Percentiles rank a stretch among this genome's conserved stretches.
Conservation (phyloP, 2,888 invertebrate species). For the Drosophila mimica region DNA sequence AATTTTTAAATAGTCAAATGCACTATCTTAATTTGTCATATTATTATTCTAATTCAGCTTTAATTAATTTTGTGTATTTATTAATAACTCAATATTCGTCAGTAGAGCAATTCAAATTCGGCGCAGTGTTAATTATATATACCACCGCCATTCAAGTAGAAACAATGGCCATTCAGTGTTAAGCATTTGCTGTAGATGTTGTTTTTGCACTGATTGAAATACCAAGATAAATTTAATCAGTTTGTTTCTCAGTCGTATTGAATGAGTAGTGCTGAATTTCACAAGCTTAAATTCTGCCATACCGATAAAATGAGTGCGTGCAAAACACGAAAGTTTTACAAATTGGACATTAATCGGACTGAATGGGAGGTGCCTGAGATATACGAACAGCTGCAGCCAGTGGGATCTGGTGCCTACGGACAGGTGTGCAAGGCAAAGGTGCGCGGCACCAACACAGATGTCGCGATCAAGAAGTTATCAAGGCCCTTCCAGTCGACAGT, state of each 20-base stretch:
- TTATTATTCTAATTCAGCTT: not conserved
- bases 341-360: slow-evolving; percentile 97
- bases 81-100: not conserved
- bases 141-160: slow-evolving; percentile 7
- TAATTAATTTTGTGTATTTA: not conserved
- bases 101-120: slow-evolving; percentile 32
- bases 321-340: slow-evolving; percentile 90
- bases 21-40: not conserved
- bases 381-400: slow-evolving; percentile 95
- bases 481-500: slow-evolving; percentile 99
- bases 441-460: slow-evolving; percentile 84
- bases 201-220: slow-evolving; percentile 23
- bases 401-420: slow-evolving; percentile 98
- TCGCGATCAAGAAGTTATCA: slow-evolving; percentile 99
- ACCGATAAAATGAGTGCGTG: slow-evolving; percentile 22
- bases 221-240: slow-evolving; percentile 77
- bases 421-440: slow-evolving; percentile 85
- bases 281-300: slow-evolving; percentile 21
- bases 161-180: slow-evolving; percentile 23
- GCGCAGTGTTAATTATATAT: not conserved
- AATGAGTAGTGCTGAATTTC: slow-evolving; percentile 23
- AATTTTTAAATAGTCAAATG: not conserved
- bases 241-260: slow-evolving; percentile 34
- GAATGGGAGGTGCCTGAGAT: slow-evolving; percentile 98
- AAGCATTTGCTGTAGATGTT: slow-evolving; percentile 33